Evolutionary conservation across 2,888 invertebrate species (phyloP), one percentile per base, ranked within the genome.

Genomic region (Drosophila pseudotalamancana): DNA sequence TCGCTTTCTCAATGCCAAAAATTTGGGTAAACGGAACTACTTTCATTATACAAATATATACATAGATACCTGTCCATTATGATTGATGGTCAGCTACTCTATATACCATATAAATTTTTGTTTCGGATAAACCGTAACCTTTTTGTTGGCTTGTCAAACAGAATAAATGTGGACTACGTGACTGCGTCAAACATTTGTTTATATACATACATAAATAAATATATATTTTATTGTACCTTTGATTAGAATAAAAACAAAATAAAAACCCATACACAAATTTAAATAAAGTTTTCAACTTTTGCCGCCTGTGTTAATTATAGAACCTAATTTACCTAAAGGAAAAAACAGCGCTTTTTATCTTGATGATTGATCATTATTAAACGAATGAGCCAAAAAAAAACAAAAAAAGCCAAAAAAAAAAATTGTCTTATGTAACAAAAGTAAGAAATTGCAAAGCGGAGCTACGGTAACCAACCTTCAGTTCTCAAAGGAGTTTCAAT

Each of bases 281-380:
- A 63, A 78, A 77, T 82, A 86, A 61, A 79, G 85, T 82, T 64
- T 80, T 62, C 67, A 57, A 49, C 67, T 61, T 45, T 78, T 64
- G 75, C 76, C 63, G 76, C 62, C 61, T 59, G 18, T 63, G 23
- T 76, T 83, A 83, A 82, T 88, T 87, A 83, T 83, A 83, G 82
- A 88, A 83, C 81, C 66, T 83, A 88, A 82, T 76, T 88, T 80
- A 65, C 61, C 71, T 75, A 34, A 34, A 35, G 18, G 19, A 29
- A 27, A 29, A 27, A 27, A 42, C 14, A 42, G 3, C 8, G 11
- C 63, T 73, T 77, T 81, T 68, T 84, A 75, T 62, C 69, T 61
- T 68, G 61, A 86, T 83, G 88, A 88, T 84, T 88, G 83, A 84
- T 84, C 88, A 88, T 88, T 84, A 63, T 66, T 63, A 61, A 59